Base-by-base conservation (phyloP, 1,140 invertebrate species). In the Periplaneta americana region DNA sequence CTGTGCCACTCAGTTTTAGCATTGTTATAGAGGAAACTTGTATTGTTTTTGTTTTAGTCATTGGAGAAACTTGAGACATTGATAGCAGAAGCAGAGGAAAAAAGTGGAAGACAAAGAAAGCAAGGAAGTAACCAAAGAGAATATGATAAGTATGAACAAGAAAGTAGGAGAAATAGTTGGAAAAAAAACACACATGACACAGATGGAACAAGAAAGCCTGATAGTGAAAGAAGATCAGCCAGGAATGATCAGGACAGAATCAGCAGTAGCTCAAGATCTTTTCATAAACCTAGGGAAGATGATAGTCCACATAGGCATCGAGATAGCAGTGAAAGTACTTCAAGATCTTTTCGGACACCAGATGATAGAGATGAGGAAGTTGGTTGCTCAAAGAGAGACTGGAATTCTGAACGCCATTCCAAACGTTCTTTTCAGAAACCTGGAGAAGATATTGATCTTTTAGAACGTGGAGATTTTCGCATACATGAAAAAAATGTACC, bases 41-140 rank as follows among this genome's bases (percentile, higher is more conserved):
- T n/a, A n/a, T 79, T 83, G 48, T 81, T 57, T 83, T n/a, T 83
- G 83, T 82, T 84, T 81, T 57, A 92, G 91, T 92, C 91, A 33
- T 85, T 93, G 37, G 88, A 89, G 80, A 88, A 87, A 77, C 87
- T 93, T 35, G 84, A 90, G 82, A 83, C 83, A 4, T 88, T 91
- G 89, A 88, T 93, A 78, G 84, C 82, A 33, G 86, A 90, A 85
- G 89, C 90, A n/a, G 89, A 91, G 86, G 17, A 33, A 75, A 34
- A 17, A 32, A 34, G 32, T 8, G 33, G 75, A 18, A 34, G 9
- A 17, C 34, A 37, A 4, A 75, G 74, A 75, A 75, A 32, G 74
- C 17, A 75, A 75, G 74, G 33, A 31, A 34, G 36, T 34, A 78
- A 28, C 28, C 18, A 17, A 31, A 78, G 10, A 31, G 33, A 28